Conservation (phyloP, 2,888 invertebrate genomes). For the Eurois occulta region DNA sequence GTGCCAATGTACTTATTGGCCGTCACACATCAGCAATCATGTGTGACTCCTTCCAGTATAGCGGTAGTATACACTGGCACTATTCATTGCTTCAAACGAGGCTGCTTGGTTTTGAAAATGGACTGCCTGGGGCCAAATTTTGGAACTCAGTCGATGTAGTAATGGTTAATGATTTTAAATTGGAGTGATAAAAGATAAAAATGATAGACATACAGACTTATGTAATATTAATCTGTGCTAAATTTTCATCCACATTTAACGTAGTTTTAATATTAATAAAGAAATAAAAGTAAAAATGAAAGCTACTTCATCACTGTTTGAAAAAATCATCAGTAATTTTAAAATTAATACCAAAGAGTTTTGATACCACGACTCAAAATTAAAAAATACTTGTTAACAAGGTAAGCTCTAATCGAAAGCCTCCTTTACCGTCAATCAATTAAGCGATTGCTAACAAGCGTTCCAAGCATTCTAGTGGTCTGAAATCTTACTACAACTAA, state of each 20-base stretch:
- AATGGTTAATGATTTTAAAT: not conserved
- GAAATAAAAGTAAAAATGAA: not conserved
- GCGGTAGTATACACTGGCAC: conserved; percentile 20
- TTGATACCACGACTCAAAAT: not conserved
- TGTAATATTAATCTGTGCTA: not conserved
- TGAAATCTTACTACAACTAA: conserved; percentile 14
- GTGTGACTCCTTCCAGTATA: conserved; percentile 73
- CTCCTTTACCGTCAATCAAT: conserved; percentile 46
- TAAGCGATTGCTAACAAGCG: conserved; percentile 49
- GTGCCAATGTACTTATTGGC: conserved; percentile 73
- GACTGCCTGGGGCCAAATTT: not conserved
- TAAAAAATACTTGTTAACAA: not conserved
- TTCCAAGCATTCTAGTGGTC: conserved; percentile 41
- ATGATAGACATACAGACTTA: not conserved
- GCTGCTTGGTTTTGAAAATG: conserved; percentile 8
- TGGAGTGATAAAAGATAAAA: not conserved
- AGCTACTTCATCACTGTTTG: not conserved
- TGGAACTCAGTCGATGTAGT: not conserved
- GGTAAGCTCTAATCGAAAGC: conserved; percentile 21
- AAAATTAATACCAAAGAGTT: not conserved
- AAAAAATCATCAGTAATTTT: not conserved
- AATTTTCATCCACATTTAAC: not conserved
- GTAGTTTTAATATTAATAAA: not conserved
- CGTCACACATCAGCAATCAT: conserved; percentile 76
- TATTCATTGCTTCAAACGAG: not conserved